Conservation (phyloP, 2,113 vertebrate genomes). For the Nesogale talazaci region DNA sequence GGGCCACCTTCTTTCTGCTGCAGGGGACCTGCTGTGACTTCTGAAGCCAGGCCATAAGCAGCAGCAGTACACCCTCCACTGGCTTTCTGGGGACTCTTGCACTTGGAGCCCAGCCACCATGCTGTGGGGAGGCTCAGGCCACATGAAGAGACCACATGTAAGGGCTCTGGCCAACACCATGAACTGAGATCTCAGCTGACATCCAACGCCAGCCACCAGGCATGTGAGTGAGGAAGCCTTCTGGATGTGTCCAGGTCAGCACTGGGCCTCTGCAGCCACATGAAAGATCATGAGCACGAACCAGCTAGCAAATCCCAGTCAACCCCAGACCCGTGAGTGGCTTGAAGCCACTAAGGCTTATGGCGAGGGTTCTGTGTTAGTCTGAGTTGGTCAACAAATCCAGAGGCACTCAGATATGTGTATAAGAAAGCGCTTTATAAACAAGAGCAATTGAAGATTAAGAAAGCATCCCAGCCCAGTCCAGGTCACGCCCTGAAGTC, state of each 20-base stretch:
- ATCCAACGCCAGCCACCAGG: background rate
- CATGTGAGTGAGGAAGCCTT: background rate
- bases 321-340: background rate
- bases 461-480: too few species aligned
- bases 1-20: background rate
- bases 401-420: too few species aligned
- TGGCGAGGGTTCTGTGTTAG: too few species aligned
- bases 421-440: too few species aligned
- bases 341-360: background rate
- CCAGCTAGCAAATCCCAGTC: background rate
- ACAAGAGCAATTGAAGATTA: too few species aligned
- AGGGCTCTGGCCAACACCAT: background rate
- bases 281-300: background rate
- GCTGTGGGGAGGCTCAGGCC: background rate
- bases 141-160: background rate
- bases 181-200: background rate
- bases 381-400: too few species aligned
- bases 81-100: background rate
- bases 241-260: background rate
- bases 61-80: background rate
- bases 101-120: background rate
- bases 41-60: background rate
- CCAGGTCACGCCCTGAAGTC: too few species aligned
- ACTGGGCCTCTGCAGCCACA: background rate
- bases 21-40: background rate